Evolutionary conservation across 2,113 vertebrate species (phyloP).

Genomic region (Centrocercus urophasianus): DNA sequence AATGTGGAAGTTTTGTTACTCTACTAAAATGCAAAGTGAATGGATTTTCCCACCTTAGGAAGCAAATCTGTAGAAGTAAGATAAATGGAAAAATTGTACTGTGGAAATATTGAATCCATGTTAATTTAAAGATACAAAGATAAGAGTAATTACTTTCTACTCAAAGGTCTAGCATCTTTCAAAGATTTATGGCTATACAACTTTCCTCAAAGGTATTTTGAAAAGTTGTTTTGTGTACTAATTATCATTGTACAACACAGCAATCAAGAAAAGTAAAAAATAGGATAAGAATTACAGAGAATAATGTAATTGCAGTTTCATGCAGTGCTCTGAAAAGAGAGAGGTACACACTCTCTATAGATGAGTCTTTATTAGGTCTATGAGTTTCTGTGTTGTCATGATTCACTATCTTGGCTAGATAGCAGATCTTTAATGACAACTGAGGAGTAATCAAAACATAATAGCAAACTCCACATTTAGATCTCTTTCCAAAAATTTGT

Average conservation of each 20-base stretch:
- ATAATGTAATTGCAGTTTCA: background rate
- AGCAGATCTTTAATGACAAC: background rate
- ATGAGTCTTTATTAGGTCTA: background rate
- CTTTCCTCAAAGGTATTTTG: background rate
- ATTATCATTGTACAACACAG: background rate
- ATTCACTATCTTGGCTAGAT: background rate
- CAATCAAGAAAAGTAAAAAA: background rate
- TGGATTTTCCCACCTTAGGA: background rate
- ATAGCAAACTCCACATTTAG: background rate
- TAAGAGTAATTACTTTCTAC: background rate
- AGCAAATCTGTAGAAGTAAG: background rate
- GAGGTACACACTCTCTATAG: rapidly evolving
- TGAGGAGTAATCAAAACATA: background rate
- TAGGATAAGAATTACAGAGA: background rate
- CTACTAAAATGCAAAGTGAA: background rate
- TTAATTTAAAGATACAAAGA: background rate
- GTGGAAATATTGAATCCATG: background rate
- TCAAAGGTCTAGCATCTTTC: background rate
- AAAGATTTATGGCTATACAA: background rate
- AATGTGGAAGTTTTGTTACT: background rate
- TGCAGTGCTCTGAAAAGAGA: background rate
- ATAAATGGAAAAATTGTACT: background rate
- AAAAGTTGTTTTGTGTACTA: background rate
- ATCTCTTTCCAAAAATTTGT: background rate
- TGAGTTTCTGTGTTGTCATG: background rate